These are phyloP conservation scores for Halcyon leucocephala DNA, from an alignment of 2,797 vertebrate genomes.

Conservation along the genomic window DNA sequence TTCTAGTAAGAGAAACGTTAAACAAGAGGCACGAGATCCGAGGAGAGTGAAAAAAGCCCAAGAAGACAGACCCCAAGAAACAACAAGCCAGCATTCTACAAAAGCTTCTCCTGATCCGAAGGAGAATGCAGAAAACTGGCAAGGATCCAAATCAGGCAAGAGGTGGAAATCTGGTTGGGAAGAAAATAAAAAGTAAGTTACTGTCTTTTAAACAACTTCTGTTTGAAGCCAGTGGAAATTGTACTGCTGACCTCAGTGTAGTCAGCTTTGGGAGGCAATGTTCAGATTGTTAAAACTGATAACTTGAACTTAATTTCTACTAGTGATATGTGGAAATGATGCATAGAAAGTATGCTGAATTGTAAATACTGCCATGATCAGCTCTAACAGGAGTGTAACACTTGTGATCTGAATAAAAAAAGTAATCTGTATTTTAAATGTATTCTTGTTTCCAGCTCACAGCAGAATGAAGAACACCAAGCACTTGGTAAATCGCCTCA, in stretches of 20 bases:
- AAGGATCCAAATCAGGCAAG: constrained; percentile 83
- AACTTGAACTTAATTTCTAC: neutral
- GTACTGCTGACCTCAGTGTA: neutral
- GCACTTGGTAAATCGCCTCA: constrained; percentile 82
- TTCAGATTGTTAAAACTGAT: neutral
- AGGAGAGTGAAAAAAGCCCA: constrained; percentile 87
- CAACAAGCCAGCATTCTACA: constrained; percentile 80
- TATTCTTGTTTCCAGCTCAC: constrained; percentile 79
- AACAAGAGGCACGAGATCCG: constrained; percentile 83
- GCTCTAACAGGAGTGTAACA: neutral
- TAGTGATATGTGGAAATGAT: neutral
- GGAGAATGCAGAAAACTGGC: constrained; percentile 85
- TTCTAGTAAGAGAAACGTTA: constrained; percentile 83
- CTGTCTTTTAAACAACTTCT: neutral
- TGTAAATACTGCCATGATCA: neutral
- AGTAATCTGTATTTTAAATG: neutral
- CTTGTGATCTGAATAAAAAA: neutral
- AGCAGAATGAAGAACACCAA: constrained; percentile 83
- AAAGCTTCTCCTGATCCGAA: constrained; percentile 85
- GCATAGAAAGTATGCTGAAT: neutral
- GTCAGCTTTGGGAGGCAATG: neutral
- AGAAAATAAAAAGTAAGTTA: constrained; percentile 92
- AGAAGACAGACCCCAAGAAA: constrained; percentile 88
- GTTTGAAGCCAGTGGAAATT: neutral
- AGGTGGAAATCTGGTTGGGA: constrained; percentile 97